Evolutionary conservation across 2,888 invertebrate species (phyloP).

Genomic region (Drosophila subquinaria): DNA sequence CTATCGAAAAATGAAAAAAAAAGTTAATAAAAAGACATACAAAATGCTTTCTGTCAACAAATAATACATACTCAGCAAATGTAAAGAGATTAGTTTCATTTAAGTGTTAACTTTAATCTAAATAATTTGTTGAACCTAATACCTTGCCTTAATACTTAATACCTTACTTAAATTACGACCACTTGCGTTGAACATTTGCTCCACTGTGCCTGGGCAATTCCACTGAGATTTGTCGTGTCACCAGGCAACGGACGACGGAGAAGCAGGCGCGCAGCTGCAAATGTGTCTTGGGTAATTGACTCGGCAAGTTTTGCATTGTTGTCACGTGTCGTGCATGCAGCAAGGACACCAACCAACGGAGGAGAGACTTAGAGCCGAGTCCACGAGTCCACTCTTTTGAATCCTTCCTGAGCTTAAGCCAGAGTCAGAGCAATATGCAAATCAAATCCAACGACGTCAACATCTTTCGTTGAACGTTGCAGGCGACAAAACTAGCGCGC

Average conservation of each 20-base stretch:
- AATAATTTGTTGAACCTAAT: too few species aligned
- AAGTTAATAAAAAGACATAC: too few species aligned
- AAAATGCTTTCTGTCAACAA: too few species aligned
- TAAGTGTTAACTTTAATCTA: too few species aligned
- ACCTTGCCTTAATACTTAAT: too few species aligned
- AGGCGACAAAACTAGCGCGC: conserved; percentile 79
- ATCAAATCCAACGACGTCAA: conserved; percentile 66
- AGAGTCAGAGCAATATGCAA: conserved; percentile 63
- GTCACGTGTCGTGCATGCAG: conserved; percentile 67
- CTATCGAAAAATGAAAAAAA: too few species aligned
- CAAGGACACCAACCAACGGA: conserved; percentile 40
- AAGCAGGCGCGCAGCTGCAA: conserved; percentile 67
- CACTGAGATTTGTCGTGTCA: conserved; percentile 65
- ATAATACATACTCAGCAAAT: too few species aligned
- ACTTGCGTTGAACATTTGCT: background rate
- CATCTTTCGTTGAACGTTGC: conserved; percentile 39
- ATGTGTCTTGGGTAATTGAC: conserved; percentile 80
- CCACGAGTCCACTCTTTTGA: conserved; percentile 20
- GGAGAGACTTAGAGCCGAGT: conserved; percentile 17
- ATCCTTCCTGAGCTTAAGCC: conserved; percentile 24
- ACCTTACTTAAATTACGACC: background rate
- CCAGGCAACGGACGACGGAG: conserved; percentile 28
- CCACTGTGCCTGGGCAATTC: conserved; percentile 55
- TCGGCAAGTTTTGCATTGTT: conserved; percentile 76
- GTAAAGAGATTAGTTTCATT: background rate